phyloP scores from a whole-genome alignment of 53 echinoderm and acorn worm species.

The Stichopus horrens region DNA sequence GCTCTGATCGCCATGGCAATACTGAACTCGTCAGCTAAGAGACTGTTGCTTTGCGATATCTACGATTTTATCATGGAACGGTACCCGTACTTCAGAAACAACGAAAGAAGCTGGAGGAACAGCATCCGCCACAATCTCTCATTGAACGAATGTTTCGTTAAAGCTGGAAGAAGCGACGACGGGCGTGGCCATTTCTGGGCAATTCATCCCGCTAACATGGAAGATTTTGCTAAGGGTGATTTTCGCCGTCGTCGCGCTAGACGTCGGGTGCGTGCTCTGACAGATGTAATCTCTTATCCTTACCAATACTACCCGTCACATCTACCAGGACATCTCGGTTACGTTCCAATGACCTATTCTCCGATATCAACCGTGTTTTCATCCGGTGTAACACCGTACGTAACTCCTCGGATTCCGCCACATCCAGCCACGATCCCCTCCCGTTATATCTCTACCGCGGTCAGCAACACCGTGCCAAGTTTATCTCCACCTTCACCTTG shows the following conservation, averaged over 20 bases:
- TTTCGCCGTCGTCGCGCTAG: constrained; percentile 87
- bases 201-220: constrained; percentile 87
- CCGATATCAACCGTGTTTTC: constrained; percentile 16
- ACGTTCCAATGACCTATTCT: constrained; percentile 64
- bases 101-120: constrained; percentile 91
- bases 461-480: constrained; percentile 10
- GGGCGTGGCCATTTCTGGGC: constrained; percentile 97
- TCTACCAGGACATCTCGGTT: constrained; percentile 40
- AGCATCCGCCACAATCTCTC: constrained; percentile 94
- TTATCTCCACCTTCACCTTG: constrained; percentile 9
- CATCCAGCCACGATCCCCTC: background rate
- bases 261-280: constrained; percentile 73
- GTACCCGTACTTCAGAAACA: constrained; percentile 83
- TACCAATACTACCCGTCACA: constrained; percentile 52
- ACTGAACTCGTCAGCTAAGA: constrained; percentile 58
- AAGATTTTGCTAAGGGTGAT: constrained; percentile 86
- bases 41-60: constrained; percentile 86
- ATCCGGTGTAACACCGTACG: constrained; percentile 30
- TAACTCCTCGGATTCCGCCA: constrained; percentile 16
- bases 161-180: constrained; percentile 88
- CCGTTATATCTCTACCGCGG: background rate
- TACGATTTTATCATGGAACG: constrained; percentile 90
- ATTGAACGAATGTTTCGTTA: constrained; percentile 95
- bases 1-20: constrained; percentile 95
- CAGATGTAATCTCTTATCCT: constrained; percentile 62